Percentiles rank a stretch among this genome's conserved stretches.
Conservation (phyloP, 2,888 invertebrate genomes). For the Chaetogeoica ovagalla region DNA sequence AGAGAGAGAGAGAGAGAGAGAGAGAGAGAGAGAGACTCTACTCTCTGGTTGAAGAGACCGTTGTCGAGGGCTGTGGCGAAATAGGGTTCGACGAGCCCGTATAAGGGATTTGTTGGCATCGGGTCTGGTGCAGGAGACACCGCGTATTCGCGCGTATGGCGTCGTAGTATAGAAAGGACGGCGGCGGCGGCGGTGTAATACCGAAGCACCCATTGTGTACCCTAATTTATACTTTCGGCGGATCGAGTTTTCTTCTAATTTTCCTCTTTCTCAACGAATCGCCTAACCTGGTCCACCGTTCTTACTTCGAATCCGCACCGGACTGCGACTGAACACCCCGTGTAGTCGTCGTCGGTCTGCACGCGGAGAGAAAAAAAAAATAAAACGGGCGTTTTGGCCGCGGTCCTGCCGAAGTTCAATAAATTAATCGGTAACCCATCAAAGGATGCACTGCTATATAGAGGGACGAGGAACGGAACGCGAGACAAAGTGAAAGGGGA, state of each 20-base stretch:
- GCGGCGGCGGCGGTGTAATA: constrained; percentile 5
- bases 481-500: neutral
- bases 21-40: too few species aligned
- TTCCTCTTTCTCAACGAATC: neutral
- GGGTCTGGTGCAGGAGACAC: constrained; percentile 7
- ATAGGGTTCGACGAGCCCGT: neutral
- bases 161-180: too few species aligned
- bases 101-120: constrained; percentile 45
- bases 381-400: constrained; percentile 25
- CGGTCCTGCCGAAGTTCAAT: constrained; percentile 42
- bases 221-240: constrained; percentile 42
- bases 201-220: constrained; percentile 27
- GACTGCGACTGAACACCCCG: too few species aligned
- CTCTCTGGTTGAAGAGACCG: too few species aligned
- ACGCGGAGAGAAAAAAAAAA: constrained; percentile 9
- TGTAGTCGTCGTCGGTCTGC: too few species aligned
- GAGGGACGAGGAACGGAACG: too few species aligned
- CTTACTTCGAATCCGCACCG: neutral
- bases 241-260: constrained; percentile 34
- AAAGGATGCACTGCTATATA: neutral
- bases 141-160: neutral
- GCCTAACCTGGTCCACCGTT: neutral
- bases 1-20: too few species aligned
- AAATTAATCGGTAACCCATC: constrained; percentile 46
- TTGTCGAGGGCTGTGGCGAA: neutral